Base-by-base conservation (phyloP, 2,797 vertebrate genomes). In the Hylomyscus alleni region DNA sequence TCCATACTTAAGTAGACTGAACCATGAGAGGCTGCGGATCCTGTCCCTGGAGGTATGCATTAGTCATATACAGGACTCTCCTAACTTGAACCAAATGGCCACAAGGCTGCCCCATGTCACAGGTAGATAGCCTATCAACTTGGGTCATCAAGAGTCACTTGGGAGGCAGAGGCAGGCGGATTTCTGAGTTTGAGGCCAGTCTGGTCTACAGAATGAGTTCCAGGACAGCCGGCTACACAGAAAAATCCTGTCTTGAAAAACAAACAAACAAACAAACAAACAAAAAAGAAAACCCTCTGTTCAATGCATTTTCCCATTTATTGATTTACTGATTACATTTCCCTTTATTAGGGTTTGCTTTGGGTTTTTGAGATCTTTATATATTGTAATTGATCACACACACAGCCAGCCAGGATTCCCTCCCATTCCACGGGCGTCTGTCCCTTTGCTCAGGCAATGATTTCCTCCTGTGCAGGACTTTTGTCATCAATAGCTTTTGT, bases 401-500 rank as follows among this genome's bases (percentile, higher is more conserved):
- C 3, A 56, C n/a, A 56, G 67, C 85, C 4, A 6, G 85, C 69
- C n/a, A 40, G 50, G 69, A 44, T 31, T 75, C 31, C 26, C 69
- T 31, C 85, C n/a, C 34, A 11, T 10, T 11, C 12, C 47, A 37
- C 22, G 1, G 5, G 47, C 4, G 0, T 26, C 84, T 2, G 0
- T 37, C 84, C 52, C 24, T 40, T 73, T n/a, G 13, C 85, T 73
- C 67, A 0, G 5, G 67, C n/a, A 12, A 29, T 56, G 14, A 1
- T 19, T 73, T 31, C n/a, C 50, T 88, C 73, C 2, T 58, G 37
- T 9, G 2, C n/a, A 22, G 52, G 24, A 56, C 31, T 15, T 75
- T 88, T 88, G 67, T 58, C 67, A 44, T 44, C 6, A 88, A 88
- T 58, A 58, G 50, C 52, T 75, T 88, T 73, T 75, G 69, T 89